These are phyloP conservation scores for Isoperla grammatica DNA, from an alignment of 2,888 invertebrate genomes.

Conservation along the genomic window DNA sequence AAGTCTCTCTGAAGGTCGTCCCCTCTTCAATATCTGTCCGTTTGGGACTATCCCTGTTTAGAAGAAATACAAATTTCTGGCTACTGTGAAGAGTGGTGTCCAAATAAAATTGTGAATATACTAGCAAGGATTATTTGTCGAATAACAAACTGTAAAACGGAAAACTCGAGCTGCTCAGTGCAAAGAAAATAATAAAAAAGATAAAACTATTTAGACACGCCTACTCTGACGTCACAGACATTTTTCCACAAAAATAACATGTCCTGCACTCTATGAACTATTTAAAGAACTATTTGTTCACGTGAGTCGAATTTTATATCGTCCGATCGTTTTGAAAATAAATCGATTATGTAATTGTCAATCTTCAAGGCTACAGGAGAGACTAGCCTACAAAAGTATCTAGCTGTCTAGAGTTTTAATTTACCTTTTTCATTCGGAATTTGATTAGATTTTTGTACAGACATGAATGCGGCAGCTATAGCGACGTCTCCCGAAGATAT, in stretches of 20 bases:
- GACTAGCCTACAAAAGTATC: too few relatives aligned
- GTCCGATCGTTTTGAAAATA: too few relatives aligned
- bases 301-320: too few relatives aligned
- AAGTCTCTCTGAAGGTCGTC: constrained; percentile 28
- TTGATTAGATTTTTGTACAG: not conserved
- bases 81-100: too few relatives aligned
- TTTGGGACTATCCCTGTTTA: not conserved
- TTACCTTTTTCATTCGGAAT: not conserved
- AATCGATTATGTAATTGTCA: too few relatives aligned
- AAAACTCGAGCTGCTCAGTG: too few relatives aligned
- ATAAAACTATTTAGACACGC: constrained; percentile 22
- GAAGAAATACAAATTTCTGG: too few relatives aligned
- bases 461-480: constrained; percentile 67
- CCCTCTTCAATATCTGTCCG: constrained; percentile 27
- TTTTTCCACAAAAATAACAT: not conserved
- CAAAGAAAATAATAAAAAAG: not conserved
- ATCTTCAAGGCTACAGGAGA: too few relatives aligned
- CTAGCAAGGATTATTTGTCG: too few relatives aligned
- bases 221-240: constrained; percentile 23
- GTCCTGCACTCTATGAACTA: constrained; percentile 6
- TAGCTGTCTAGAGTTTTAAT: not conserved
- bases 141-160: too few relatives aligned
- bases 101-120: too few relatives aligned
- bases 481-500: constrained; percentile 67
- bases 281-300: not conserved